These are phyloP conservation scores for Oophaga pumilio DNA, from an alignment of 2,113 vertebrate genomes.

Conservation along the genomic window DNA sequence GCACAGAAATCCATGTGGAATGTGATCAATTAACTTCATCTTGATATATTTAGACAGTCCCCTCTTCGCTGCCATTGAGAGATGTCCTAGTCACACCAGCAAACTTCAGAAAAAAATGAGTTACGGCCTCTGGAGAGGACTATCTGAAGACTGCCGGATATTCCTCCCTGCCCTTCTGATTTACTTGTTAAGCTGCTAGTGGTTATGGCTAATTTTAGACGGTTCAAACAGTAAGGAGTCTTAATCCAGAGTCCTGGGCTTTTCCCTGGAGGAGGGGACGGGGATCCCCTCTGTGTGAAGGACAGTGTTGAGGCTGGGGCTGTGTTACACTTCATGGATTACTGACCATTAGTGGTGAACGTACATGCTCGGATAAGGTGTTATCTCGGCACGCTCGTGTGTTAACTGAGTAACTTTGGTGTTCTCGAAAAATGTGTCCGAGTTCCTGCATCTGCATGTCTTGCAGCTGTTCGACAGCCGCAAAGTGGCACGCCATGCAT, in stretches of 20 bases:
- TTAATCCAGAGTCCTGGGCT: constrained; percentile 49
- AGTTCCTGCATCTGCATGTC: no score
- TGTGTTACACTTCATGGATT: not conserved
- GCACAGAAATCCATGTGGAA: no score
- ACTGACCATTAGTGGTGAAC: no score
- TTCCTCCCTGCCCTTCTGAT: constrained; percentile 1
- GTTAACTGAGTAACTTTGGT: no score
- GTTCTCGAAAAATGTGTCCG: no score
- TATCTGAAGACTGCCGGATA: constrained; percentile 29
- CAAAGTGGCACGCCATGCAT: no score
- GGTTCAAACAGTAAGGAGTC: constrained; percentile 38
- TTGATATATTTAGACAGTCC: not conserved
- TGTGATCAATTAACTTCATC: not conserved
- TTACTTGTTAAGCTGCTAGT: constrained; percentile 42
- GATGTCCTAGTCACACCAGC: not conserved
- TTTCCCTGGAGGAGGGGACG: constrained; percentile 47
- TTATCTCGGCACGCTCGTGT: no score
- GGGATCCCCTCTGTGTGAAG: constrained; percentile 6
- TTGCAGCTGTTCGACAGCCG: no score
- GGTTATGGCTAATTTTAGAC: constrained; percentile 55
- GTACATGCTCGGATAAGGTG: no score
- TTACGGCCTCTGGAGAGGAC: not conserved
- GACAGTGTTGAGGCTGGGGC: not conserved
- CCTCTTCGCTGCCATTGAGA: not conserved
- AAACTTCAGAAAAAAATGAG: not conserved